phyloP scores from a whole-genome alignment of 2,113 vertebrate genomes.

The Pholis gunnellus region DNA sequence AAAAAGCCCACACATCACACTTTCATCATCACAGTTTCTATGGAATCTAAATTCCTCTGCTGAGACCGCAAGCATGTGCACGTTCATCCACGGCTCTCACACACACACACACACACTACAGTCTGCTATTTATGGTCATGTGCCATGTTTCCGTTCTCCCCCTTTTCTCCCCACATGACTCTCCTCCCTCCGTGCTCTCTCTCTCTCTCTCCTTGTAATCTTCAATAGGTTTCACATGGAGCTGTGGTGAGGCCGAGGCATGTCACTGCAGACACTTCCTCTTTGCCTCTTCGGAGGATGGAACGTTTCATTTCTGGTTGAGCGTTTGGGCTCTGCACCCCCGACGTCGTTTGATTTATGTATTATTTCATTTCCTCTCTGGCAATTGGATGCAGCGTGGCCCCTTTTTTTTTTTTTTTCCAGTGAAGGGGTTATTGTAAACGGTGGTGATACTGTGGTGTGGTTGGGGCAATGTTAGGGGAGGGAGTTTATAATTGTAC shows the following conservation, averaged over 20 bases:
- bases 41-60: constrained; percentile 60
- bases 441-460: constrained; percentile 6
- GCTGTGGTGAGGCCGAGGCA: constrained; percentile 87
- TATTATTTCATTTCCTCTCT: constrained; percentile 94
- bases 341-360: constrained; percentile 88
- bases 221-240: constrained; percentile 92
- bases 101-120: constrained; percentile 20
- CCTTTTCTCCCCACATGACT: constrained; percentile 66
- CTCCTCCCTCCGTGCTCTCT: constrained; percentile 58
- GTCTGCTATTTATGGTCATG: constrained; percentile 74
- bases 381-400: constrained; percentile 88
- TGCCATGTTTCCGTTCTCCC: constrained; percentile 71
- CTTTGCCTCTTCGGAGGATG: constrained; percentile 90
- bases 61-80: constrained; percentile 45
- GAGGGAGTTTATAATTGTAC: constrained; percentile 85
- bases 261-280: constrained; percentile 89
- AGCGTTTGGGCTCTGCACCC: constrained; percentile 71
- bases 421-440: background rate
- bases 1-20: constrained; percentile 4
- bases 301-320: constrained; percentile 90
- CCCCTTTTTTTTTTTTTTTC: constrained; percentile 51
- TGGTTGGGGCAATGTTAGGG: constrained; percentile 22
- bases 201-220: constrained; percentile 80
- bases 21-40: constrained; percentile 61
- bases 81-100: constrained; percentile 39